phyloP scores from a whole-genome alignment of 2,888 invertebrate species.

The Eurytoma californica region DNA sequence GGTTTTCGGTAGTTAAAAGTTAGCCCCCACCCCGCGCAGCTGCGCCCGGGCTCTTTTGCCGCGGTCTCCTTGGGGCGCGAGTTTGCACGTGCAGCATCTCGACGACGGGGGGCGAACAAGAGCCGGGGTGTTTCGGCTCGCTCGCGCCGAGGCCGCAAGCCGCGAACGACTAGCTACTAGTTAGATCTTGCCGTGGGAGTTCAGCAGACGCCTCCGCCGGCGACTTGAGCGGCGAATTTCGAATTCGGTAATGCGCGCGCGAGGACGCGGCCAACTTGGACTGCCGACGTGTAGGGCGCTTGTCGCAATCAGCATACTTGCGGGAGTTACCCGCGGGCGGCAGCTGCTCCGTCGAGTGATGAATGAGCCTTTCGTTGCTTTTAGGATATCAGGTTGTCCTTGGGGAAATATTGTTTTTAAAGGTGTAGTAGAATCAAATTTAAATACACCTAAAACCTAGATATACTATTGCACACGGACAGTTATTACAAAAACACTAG shows the following conservation, averaged over 20 bases:
- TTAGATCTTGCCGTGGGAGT: conserved; percentile 9
- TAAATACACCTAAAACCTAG: too few relatives aligned
- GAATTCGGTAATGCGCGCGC: conserved; percentile 39
- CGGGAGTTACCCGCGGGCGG: conserved; percentile 10
- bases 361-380: too few relatives aligned
- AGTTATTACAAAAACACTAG: too few relatives aligned
- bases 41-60: conserved; percentile 7
- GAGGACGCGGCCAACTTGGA: conserved; percentile 23
- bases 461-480: too few relatives aligned
- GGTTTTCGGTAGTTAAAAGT: conserved; percentile 42
- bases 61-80: conserved; percentile 17
- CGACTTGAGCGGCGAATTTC: conserved; percentile 22
- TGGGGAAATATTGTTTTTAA: too few relatives aligned
- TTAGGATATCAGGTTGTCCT: too few relatives aligned
- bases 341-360: background rate
- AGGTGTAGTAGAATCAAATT: too few relatives aligned
- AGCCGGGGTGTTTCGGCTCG: background rate
- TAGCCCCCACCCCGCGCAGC: conserved; percentile 5
- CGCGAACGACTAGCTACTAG: conserved; percentile 26
- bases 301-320: conserved; percentile 56
- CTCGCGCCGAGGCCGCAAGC: background rate
- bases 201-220: conserved; percentile 13
- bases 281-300: conserved; percentile 16
- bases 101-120: background rate
- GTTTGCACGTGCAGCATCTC: conserved; percentile 2